Conservation (phyloP, 64 coral and sea anemone genomes). For the Catalaphyllia jardinei region DNA sequence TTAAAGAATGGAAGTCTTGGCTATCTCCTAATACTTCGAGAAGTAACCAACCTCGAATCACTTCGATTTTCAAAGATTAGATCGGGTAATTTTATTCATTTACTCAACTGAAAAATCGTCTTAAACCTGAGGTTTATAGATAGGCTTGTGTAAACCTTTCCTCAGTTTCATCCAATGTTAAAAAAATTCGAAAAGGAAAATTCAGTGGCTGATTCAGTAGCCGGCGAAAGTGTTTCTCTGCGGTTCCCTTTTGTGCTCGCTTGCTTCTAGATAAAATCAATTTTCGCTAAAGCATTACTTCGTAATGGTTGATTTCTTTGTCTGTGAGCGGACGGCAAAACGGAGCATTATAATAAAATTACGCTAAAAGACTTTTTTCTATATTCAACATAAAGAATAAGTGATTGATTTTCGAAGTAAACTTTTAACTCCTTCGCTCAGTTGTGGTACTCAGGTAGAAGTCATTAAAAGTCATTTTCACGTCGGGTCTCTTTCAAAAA, state of each 20-base stretch:
- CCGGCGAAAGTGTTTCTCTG: not conserved
- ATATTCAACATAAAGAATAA: conserved; percentile 42
- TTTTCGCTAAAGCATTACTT: conserved; percentile 21
- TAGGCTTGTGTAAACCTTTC: no score
- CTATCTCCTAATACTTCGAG: not conserved
- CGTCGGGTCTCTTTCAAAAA: conserved; percentile 1
- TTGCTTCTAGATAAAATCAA: conserved; percentile 21
- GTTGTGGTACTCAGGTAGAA: not conserved
- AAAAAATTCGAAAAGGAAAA: not conserved
- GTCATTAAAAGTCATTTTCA: conserved; percentile 55
- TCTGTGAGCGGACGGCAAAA: not conserved
- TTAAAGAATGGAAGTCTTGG: conserved; percentile 1
- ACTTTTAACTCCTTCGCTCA: conserved; percentile 26
- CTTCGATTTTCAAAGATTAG: conserved; percentile 16
- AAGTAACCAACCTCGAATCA: not conserved
- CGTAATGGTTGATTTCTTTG: conserved; percentile 32
- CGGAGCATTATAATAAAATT: conserved; percentile 27
- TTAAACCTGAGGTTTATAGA: not conserved
- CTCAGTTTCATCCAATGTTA: not conserved
- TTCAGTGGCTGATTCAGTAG: not conserved
- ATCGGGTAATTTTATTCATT: not conserved
- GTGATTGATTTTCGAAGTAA: conserved; percentile 30
- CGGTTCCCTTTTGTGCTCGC: not conserved
- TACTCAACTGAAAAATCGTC: not conserved
- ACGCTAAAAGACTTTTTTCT: conserved; percentile 29